Evolutionary conservation across 2,113 vertebrate species (phyloP).

Genomic region (Larimichthys polyactis): DNA sequence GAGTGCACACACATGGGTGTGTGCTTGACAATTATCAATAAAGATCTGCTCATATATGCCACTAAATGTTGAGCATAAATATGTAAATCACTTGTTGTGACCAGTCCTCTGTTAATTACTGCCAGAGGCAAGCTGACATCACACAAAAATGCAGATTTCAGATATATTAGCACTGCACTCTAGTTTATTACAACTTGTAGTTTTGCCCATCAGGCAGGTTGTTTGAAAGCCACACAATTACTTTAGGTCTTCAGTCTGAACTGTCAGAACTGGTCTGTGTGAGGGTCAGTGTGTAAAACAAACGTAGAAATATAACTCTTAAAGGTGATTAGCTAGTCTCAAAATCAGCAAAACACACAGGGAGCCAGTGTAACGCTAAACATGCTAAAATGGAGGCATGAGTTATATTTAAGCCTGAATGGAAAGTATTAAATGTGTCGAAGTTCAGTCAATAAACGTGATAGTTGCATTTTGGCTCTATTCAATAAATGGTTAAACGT

Average conservation of each 20-base stretch:
- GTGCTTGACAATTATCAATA: not conserved
- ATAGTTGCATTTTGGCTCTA: not conserved
- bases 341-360: not conserved
- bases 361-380: no score
- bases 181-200: not conserved
- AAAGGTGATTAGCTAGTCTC: not conserved
- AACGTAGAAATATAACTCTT: no score
- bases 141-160: not conserved
- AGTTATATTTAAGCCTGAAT: not conserved
- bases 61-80: not conserved
- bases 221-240: not conserved
- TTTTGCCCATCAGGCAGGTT: not conserved
- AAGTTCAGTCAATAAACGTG: not conserved
- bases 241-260: not conserved
- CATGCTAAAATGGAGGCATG: not conserved
- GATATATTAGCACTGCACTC: not conserved
- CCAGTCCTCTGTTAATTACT: not conserved
- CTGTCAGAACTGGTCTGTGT: not conserved
- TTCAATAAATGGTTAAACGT: not conserved
- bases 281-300: no score
- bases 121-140: no score
- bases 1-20: not conserved
- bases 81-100: not conserved
- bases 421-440: not conserved
- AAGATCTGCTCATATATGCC: not conserved